Evolutionary conservation across 1,140 invertebrate species (phyloP).

Genomic region (Arctopsyche grandis): DNA sequence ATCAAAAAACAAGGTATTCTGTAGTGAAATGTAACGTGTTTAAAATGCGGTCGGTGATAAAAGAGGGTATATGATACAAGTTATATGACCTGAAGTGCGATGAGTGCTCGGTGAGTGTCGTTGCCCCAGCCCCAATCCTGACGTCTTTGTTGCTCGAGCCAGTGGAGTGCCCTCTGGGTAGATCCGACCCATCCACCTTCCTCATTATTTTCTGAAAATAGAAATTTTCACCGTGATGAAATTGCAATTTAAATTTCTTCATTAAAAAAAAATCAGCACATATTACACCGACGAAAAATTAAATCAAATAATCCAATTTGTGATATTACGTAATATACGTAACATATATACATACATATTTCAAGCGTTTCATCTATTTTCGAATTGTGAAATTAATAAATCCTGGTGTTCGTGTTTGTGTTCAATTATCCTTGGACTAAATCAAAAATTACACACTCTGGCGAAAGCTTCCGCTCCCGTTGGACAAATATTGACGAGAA

Average conservation of each 20-base stretch:
- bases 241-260: no score
- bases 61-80: background rate
- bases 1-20: no score
- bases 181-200: conserved; percentile 60
- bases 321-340: background rate
- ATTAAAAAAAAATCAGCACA: no score
- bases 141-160: conserved; percentile 74
- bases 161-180: conserved; percentile 72
- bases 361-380: background rate
- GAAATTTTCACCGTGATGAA: background rate
- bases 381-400: conserved; percentile 8
- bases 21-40: no score
- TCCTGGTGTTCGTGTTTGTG: background rate
- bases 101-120: conserved; percentile 77
- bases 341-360: background rate
- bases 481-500: conserved; percentile 25
- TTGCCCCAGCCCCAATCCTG: conserved; percentile 81
- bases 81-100: conserved; percentile 68
- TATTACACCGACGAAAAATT: background rate
- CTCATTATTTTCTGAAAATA: conserved; percentile 38
- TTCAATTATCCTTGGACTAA: conserved; percentile 22
- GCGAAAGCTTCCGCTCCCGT: background rate
- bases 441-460: conserved; percentile 23
- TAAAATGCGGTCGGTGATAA: no score
- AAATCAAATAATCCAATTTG: background rate